Conservation (phyloP, 1,140 invertebrate species). For the Drosophila burlai region DNA sequence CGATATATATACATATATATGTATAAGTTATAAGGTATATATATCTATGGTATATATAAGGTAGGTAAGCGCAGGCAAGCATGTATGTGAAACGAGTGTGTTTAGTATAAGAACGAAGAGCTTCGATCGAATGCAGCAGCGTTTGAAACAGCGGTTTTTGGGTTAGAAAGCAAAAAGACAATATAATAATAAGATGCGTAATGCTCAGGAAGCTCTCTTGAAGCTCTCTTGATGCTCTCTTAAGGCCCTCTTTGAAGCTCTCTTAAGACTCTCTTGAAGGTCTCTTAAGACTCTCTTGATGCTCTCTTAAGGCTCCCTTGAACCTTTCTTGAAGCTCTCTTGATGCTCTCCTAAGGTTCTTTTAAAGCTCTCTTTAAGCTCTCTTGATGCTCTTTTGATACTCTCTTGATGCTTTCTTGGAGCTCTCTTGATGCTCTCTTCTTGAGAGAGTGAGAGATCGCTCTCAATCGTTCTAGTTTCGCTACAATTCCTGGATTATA, state of each 20-base stretch:
- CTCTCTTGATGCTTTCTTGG: too few relatives aligned
- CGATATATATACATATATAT: background rate
- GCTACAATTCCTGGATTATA: too few relatives aligned
- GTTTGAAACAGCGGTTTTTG: slow-evolving; percentile 5
- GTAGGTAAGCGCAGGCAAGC: background rate
- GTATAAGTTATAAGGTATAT: background rate
- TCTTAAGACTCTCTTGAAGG: too few relatives aligned
- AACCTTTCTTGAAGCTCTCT: too few relatives aligned
- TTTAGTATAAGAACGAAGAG: slow-evolving; percentile 7
- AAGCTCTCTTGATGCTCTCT: too few relatives aligned
- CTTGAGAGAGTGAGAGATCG: background rate
- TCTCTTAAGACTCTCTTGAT: too few relatives aligned
- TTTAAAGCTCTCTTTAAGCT: too few relatives aligned
- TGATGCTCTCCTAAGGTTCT: too few relatives aligned
- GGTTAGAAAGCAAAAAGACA: background rate
- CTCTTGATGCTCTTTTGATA: too few relatives aligned
- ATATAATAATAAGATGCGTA: slow-evolving; percentile 2
- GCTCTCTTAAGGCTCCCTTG: too few relatives aligned
- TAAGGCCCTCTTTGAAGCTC: too few relatives aligned
- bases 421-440: background rate
- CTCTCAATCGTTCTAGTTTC: background rate
- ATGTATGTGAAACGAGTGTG: slow-evolving; percentile 7
- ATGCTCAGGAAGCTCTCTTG: background rate
- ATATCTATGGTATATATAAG: background rate
- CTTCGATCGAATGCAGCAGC: slow-evolving; percentile 12